phyloP scores from a whole-genome alignment of 1,140 invertebrate genomes.

The Trialeurodes vaporariorum region DNA sequence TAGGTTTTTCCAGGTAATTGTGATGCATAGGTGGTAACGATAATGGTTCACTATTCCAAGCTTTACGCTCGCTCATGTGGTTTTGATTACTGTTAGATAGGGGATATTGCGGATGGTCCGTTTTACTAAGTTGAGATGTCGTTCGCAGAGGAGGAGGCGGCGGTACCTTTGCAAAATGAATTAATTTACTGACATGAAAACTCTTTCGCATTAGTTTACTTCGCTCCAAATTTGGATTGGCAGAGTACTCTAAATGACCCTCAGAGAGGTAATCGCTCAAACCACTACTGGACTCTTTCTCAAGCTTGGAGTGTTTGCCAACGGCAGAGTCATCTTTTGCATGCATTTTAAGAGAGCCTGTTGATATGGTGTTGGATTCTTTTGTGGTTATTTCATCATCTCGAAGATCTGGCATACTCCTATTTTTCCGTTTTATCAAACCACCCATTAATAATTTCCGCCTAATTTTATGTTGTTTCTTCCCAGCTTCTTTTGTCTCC shows the following conservation, averaged over 20 bases:
- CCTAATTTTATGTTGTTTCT: slow-evolving; percentile 83
- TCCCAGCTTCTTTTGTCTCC: slow-evolving; percentile 55
- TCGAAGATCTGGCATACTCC: slow-evolving; percentile 81
- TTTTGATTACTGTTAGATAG: slow-evolving; percentile 31
- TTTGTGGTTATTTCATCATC: slow-evolving; percentile 37
- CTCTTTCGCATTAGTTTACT: slow-evolving; percentile 81
- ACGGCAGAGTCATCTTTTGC: slow-evolving; percentile 62
- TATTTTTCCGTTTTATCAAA: slow-evolving; percentile 72
- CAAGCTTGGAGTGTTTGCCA: slow-evolving; percentile 43
- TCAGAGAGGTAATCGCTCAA: slow-evolving; percentile 75
- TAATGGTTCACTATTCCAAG: slow-evolving; percentile 41
- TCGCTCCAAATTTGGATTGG: slow-evolving; percentile 70
- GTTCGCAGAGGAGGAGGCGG: slow-evolving; percentile 74
- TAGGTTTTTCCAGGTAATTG: slow-evolving; percentile 15
- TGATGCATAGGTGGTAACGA: slow-evolving; percentile 48
- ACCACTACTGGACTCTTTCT: slow-evolving; percentile 38
- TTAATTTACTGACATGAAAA: slow-evolving; percentile 57
- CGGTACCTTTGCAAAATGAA: slow-evolving; percentile 71
- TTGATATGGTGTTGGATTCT: slow-evolving; percentile 11
- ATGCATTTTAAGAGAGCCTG: slow-evolving; percentile 12
- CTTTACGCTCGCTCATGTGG: slow-evolving; percentile 9
- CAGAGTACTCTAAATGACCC: slow-evolving; percentile 65
- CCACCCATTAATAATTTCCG: slow-evolving; percentile 81
- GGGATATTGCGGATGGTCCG: slow-evolving; percentile 39
- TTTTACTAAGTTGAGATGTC: slow-evolving; percentile 59